A percentile compares a stretch with the other conserved stretches of the same genome.
These are phyloP conservation scores for Buceros bicornis DNA, from an alignment of 2,797 vertebrate genomes.

Conservation along the genomic window DNA sequence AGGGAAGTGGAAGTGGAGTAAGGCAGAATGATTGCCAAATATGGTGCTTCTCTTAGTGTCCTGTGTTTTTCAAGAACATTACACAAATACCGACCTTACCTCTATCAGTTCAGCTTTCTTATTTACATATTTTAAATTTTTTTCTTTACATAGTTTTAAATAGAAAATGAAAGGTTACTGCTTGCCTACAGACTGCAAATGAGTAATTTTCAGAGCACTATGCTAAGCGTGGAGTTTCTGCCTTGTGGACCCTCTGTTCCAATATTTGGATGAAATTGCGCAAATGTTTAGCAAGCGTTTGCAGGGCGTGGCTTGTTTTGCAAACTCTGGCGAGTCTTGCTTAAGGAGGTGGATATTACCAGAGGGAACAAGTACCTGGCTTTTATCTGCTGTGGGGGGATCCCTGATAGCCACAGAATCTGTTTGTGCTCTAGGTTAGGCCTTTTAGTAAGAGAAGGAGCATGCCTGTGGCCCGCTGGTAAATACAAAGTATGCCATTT, in stretches of 20 bases:
- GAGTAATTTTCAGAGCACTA: neutral
- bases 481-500: neutral
- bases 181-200: neutral
- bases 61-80: neutral
- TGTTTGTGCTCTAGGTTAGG: neutral
- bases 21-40: neutral
- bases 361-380: neutral
- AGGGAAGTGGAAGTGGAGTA: neutral
- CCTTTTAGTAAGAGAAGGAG: neutral
- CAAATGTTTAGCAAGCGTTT: constrained; percentile 13
- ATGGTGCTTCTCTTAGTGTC: neutral
- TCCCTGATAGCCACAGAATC: neutral
- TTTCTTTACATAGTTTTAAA: neutral
- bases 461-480: neutral
- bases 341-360: neutral
- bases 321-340: neutral
- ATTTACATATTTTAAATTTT: neutral
- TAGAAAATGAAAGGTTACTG: neutral
- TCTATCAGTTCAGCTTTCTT: neutral
- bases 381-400: neutral
- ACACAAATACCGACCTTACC: neutral
- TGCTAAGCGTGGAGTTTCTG: neutral
- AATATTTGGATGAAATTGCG: neutral
- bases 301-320: neutral
- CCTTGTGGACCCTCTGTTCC: neutral